Percentiles rank a stretch among this genome's conserved stretches.
phyloP scores from a whole-genome alignment of 2,888 invertebrate genomes.

The Euspilapteryx auroguttella region DNA sequence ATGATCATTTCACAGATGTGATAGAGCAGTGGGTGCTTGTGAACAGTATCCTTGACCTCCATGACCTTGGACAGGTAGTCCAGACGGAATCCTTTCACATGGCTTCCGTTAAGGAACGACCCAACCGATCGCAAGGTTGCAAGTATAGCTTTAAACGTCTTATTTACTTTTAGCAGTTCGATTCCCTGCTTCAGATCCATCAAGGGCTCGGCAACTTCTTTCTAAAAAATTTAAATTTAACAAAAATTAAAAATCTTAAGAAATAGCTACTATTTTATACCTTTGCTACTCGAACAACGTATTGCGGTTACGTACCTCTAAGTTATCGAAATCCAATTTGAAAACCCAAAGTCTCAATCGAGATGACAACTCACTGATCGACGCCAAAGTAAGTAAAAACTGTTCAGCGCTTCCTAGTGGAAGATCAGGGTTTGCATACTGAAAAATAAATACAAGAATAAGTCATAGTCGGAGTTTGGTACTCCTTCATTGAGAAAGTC shows the following conservation, averaged over 20 bases:
- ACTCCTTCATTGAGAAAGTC: no score
- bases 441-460: conserved; percentile 13
- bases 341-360: conserved; percentile 97
- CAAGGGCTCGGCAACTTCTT: conserved; percentile 97
- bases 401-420: conserved; percentile 97
- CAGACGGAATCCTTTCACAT: conserved; percentile 94
- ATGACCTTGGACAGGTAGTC: conserved; percentile 97
- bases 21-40: conserved; percentile 96
- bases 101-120: conserved; percentile 92
- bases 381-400: conserved; percentile 93
- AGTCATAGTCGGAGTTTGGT: no score
- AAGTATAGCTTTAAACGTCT: conserved; percentile 93
- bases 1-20: conserved; percentile 97
- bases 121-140: conserved; percentile 93
- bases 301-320: conserved; percentile 85
- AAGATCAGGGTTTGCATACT: conserved; percentile 83
- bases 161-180: conserved; percentile 86
- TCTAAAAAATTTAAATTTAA: conserved; percentile 26
- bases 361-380: conserved; percentile 92
- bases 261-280: no score
- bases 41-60: conserved; percentile 98
- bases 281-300: conserved; percentile 3
- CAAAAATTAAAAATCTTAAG: no score
- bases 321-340: conserved; percentile 96
- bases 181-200: conserved; percentile 98